Percentiles rank a stretch among this genome's conserved stretches.
These are phyloP conservation scores for Lanistes nyassanus DNA, from an alignment of 1,140 invertebrate genomes.

Conservation along the genomic window DNA sequence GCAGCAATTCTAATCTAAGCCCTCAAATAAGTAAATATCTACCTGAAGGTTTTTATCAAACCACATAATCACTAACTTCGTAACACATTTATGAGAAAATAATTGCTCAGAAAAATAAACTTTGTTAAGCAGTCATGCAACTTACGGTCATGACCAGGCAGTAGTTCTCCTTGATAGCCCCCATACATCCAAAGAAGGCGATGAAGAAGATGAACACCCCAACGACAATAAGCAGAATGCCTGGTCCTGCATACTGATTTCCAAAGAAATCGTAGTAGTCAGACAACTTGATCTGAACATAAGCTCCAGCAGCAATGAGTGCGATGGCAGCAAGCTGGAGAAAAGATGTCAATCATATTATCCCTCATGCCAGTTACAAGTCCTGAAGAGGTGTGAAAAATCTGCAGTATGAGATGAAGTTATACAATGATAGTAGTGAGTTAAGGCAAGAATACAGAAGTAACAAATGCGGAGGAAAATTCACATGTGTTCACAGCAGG, in stretches of 20 bases:
- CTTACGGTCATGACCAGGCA: conserved; percentile 64
- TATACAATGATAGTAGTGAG: no score
- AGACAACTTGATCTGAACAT: conserved; percentile 59
- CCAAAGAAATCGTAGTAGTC: conserved; percentile 61
- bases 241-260: conserved; percentile 54
- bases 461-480: background rate
- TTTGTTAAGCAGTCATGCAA: conserved; percentile 22
- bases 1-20: no score
- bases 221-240: conserved; percentile 63
- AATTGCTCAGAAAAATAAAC: background rate
- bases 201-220: conserved; percentile 65
- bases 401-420: no score
- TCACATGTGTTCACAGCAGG: no score
- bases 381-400: no score
- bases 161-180: conserved; percentile 64
- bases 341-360: background rate
- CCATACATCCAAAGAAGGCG: conserved; percentile 65
- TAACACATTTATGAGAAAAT: no score
- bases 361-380: no score
- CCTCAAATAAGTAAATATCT: no score
- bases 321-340: conserved; percentile 62
- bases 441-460: no score
- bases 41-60: no score
- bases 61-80: no score
- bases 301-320: conserved; percentile 60